These are phyloP conservation scores for Ailurus styani DNA, from an alignment of 2,113 vertebrate species.

Conservation along the genomic window DNA sequence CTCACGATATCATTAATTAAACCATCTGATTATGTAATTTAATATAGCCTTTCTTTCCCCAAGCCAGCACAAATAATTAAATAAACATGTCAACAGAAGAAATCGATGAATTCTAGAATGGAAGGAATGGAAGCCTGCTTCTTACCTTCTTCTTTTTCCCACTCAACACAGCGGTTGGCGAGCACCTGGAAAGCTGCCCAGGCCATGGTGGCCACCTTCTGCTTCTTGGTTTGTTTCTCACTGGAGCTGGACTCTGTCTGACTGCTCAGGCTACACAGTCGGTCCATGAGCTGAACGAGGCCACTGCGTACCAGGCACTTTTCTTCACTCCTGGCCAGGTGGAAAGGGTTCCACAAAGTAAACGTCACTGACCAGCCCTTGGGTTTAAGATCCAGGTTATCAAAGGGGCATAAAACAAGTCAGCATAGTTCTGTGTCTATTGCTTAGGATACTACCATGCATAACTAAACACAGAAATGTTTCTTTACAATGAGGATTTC, in stretches of 20 bases:
- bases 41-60: neutral
- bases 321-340: conserved; percentile 91
- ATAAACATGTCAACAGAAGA: neutral
- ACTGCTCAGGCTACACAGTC: conserved; percentile 95
- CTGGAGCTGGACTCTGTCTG: conserved; percentile 94
- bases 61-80: neutral
- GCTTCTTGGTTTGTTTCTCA: conserved; percentile 97
- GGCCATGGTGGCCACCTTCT: conserved; percentile 98
- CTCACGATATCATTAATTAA: neutral
- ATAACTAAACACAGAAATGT: neutral
- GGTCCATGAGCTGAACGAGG: conserved; percentile 97
- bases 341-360: neutral
- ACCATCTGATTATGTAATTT: neutral
- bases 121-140: neutral
- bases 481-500: neutral
- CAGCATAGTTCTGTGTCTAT: neutral
- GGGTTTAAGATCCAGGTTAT: neutral
- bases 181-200: conserved; percentile 99
- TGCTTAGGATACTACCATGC: neutral
- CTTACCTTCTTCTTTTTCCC: conserved; percentile 98
- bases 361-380: neutral
- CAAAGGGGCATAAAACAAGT: neutral
- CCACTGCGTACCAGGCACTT: conserved; percentile 97
- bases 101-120: neutral
- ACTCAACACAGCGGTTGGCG: conserved; percentile 97